phyloP scores from a whole-genome alignment of 2,113 vertebrate genomes.

The Fregata magnificens region DNA sequence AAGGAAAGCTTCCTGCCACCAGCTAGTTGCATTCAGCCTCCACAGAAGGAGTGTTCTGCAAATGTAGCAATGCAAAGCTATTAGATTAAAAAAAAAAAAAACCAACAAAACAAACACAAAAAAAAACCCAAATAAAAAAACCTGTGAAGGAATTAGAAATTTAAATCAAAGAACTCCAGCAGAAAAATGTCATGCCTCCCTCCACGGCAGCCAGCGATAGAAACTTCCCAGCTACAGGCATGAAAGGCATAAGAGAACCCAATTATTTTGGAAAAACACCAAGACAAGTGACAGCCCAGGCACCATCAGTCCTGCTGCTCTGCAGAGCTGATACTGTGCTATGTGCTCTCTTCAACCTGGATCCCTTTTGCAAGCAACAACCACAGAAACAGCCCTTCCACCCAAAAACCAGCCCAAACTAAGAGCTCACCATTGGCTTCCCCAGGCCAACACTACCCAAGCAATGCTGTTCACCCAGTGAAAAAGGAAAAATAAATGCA shows the following conservation, averaged over 20 bases:
- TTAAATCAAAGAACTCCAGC: not conserved
- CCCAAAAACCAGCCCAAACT: not conserved
- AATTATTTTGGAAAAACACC: not conserved
- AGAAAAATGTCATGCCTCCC: not conserved
- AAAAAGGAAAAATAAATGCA: not conserved
- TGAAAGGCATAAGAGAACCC: not conserved
- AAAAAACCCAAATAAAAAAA: not conserved
- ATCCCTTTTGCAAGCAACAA: not conserved
- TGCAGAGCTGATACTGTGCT: not conserved
- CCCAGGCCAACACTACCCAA: not conserved
- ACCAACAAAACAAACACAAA: not conserved
- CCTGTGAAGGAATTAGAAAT: not conserved
- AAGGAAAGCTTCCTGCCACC: not conserved
- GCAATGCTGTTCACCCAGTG: not conserved
- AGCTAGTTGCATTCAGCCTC: not conserved
- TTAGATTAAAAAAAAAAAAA: accelerated
- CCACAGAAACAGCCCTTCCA: not conserved
- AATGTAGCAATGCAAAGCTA: not conserved
- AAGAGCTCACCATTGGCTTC: not conserved
- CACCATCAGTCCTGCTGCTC: not conserved
- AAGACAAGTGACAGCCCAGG: too few species aligned
- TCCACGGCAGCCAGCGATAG: not conserved
- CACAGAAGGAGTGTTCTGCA: not conserved
- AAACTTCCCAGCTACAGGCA: not conserved
- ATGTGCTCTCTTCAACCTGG: not conserved